Evolutionary conservation across 92 coral and sea anemone genomes (phyloP), one percentile per base, ranked within the genome.

Genomic region (Paragorgia papillata): DNA sequence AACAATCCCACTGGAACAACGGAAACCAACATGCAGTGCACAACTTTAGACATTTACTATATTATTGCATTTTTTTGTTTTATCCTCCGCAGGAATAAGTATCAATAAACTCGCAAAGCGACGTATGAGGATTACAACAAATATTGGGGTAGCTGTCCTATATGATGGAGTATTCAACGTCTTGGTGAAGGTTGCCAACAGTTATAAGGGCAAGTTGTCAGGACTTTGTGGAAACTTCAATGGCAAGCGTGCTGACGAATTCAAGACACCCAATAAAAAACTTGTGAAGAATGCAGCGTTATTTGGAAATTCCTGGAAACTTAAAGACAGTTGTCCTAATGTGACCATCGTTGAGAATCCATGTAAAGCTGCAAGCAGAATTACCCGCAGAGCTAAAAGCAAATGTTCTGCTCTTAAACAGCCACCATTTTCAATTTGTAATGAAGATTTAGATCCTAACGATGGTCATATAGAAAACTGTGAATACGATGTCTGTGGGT

Each of bases 301-400:
- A 65, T 65, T 65, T 65, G 71, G 71, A 65, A 65, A 65, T 35
- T 65, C 71, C 19, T 65, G 71, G 71, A 65, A 65, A n/a, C 35
- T 13, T 0, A 28, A 13, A 5, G n/a, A 65, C 21, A 65, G 71
- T 65, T 65, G 71, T 37, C 53, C 71, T 2, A 65, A 65, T 39
- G 71, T 50, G 15, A 65, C 54, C 26, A 18, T 33, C 13, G 71
- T n/a, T 0, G 53, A 65, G 15, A 26, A 65, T 37, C 71, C 71
- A 24, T 65, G 71, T 37, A 65, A 65, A 65, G 43, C 40, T 19
- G 32, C 28, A 6, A 39, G 51, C 21, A 19, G 5, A 34, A 46
- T 46, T 37, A 50, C 71, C 0, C 48, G 1, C 9, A 65, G 25
- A 37, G 71, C 71, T 65, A 39, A 34, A 65, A 1, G 37, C 24